phyloP scores from a whole-genome alignment of 2,113 vertebrate species.

The Neoarius graeffei region DNA sequence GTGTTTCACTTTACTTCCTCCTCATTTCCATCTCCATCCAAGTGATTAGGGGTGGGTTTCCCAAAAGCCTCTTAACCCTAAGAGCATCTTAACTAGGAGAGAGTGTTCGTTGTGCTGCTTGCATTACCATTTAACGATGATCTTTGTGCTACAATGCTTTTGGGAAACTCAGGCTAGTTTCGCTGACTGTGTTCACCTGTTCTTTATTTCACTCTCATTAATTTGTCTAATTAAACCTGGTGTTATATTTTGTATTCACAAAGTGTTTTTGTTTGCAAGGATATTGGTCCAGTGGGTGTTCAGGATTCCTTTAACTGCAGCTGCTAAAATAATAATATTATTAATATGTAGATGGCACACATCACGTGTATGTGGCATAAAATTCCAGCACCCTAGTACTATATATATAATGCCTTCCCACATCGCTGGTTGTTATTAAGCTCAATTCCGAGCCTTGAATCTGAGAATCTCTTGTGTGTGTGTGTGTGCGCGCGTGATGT shows the following conservation, averaged over 20 bases:
- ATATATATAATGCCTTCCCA: neutral
- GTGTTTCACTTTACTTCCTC: neutral
- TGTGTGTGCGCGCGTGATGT: no score
- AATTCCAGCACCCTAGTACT: neutral
- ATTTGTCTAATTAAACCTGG: neutral
- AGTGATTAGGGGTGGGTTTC: no score
- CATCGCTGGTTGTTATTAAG: neutral
- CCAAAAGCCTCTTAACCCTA: no score
- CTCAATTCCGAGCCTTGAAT: neutral
- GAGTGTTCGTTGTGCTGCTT: no score
- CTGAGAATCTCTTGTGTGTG: neutral
- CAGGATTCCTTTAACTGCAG: neutral
- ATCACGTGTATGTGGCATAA: no score
- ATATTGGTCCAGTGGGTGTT: neutral
- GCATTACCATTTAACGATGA: no score
- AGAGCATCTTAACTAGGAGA: no score
- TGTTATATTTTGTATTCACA: neutral
- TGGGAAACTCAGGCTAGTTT: neutral
- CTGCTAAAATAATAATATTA: neutral
- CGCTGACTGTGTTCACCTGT: neutral
- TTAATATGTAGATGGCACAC: neutral
- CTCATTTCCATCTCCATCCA: neutral
- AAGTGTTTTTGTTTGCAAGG: neutral
- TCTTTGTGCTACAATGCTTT: no score
- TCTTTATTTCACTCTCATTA: neutral